Evolutionary conservation across 2,113 vertebrate genomes (phyloP), one percentile per base, ranked within the genome.

Genomic region (Aegotheles bennettii): DNA sequence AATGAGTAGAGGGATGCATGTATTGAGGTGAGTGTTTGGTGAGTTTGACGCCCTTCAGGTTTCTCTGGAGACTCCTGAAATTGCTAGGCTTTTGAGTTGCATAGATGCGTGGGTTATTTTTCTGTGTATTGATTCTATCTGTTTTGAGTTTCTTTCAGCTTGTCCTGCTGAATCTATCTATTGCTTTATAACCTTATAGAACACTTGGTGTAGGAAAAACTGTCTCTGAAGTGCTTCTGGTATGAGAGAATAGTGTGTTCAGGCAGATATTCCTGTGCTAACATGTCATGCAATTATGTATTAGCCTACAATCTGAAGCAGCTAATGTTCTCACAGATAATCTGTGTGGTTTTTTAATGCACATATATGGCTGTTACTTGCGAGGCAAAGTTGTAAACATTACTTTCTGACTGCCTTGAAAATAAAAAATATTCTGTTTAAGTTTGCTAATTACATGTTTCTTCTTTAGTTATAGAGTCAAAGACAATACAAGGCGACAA

Each of bases 381-480:
- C 53, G 89, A 77, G 19, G 5, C 38, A 74, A 53, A 54, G 16
- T 38, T 86, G 24, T 53, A 51, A 86, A 68, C 25, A 3, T 45
- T 64, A 35, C 16, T 79, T 80, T 73, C 25, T 64, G 31, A 48
- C 33, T 90, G 71, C 23, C 33, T 60, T 68, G 56, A 78, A 68
- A 93, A 68, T 18, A 59, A 78, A 92, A 84, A 7, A n/a, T 31
- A 50, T 7, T 15, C 26, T 63, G 24, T 68, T 69, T 25, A 84
- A 64, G 8, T 53, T 89, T 56, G 47, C 67, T 42, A 74, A 91
- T 61, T 59, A 4, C 8, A 1, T 19, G 26, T 61, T 94, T 95
- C 82, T 60, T 89, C 61, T 92, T 96, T 93, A 99, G 99, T 98
- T 87, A 98, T 99, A 38, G 99, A 99, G 96, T 98, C 99, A 4